Conservation (phyloP, 2,888 invertebrate genomes). For the Gymnocheta viridis region DNA sequence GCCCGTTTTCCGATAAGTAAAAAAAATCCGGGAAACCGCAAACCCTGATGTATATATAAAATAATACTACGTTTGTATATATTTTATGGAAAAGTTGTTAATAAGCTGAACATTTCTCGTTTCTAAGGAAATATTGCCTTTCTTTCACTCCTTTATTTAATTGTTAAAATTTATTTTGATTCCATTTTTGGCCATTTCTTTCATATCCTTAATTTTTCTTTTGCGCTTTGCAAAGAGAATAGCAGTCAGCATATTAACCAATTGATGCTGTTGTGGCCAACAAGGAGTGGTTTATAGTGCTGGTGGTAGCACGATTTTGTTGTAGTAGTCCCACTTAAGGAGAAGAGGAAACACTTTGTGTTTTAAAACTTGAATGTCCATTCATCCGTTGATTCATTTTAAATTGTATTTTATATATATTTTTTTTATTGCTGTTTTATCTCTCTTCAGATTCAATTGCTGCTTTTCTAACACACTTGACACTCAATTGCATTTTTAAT, state of each 20-base stretch:
- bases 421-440: neutral
- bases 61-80: no score
- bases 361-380: conserved; percentile 44
- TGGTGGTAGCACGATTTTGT: neutral
- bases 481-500: conserved; percentile 78
- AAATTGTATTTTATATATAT: conserved; percentile 53
- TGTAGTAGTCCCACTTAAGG: conserved; percentile 12
- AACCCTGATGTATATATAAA: no score
- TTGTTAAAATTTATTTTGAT: conserved; percentile 13
- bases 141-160: neutral
- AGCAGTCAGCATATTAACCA: neutral
- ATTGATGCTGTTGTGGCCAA: conserved; percentile 13
- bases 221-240: conserved; percentile 2
- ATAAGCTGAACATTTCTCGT: neutral
- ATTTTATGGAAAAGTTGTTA: neutral
- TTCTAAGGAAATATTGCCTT: neutral
- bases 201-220: conserved; percentile 30
- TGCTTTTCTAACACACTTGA: conserved; percentile 71
- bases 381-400: conserved; percentile 33
- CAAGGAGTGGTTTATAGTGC: neutral
- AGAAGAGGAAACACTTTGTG: conserved; percentile 47
- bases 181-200: conserved; percentile 6
- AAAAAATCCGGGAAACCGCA: no score
- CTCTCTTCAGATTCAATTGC: neutral
- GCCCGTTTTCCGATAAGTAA: no score